phyloP scores from a whole-genome alignment of 2,113 vertebrate species.

The Entomyzon cyanotis region DNA sequence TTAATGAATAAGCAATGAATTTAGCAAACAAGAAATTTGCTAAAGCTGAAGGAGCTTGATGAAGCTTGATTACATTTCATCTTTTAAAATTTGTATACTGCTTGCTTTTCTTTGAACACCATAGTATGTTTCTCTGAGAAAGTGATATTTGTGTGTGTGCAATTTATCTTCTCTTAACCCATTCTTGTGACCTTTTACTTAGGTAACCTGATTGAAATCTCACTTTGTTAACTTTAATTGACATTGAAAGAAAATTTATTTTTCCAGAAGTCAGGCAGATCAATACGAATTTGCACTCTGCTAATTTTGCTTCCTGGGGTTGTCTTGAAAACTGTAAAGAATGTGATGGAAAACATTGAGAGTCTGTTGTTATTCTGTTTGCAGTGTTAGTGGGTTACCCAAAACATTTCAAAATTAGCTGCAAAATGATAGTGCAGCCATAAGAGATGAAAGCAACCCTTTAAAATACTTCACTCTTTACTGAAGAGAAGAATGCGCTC shows the following conservation, averaged over 20 bases:
- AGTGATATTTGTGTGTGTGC: neutral
- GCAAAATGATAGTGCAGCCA: neutral
- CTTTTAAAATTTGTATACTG: neutral
- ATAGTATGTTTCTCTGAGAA: neutral
- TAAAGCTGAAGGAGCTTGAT: neutral
- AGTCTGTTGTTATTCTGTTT: neutral
- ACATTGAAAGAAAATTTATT: constrained; percentile 49
- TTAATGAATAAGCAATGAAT: neutral
- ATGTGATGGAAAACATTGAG: neutral
- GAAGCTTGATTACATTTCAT: neutral
- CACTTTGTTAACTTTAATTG: constrained; percentile 61
- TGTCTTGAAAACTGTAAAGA: neutral
- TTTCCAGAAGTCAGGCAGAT: constrained; percentile 20
- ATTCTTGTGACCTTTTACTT: constrained; percentile 27
- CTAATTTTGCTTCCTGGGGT: constrained; percentile 23
- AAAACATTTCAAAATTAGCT: constrained; percentile 4
- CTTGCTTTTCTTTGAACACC: neutral
- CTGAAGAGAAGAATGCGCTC: neutral
- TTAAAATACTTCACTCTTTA: neutral
- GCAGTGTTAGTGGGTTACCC: neutral
- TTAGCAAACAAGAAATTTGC: neutral
- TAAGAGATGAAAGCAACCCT: neutral
- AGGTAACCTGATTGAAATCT: constrained; percentile 36
- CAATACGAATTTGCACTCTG: constrained; percentile 43
- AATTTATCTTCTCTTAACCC: neutral